These are phyloP conservation scores for Petrosia ficiformis DNA, from an alignment of 37 sponge, comb jelly and placozoan species.

Conservation along the genomic window DNA sequence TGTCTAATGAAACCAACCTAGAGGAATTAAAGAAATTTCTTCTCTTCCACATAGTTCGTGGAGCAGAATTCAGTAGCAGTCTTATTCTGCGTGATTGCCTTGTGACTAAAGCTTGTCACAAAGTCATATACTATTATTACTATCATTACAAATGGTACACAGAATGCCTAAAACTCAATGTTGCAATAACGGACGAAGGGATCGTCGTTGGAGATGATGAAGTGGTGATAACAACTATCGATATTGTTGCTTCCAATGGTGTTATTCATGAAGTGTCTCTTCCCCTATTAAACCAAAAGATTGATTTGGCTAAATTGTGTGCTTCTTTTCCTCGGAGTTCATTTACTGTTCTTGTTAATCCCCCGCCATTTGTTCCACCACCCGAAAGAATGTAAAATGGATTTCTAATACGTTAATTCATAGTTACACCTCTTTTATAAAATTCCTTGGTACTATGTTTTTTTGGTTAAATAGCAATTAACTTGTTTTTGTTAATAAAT, in stretches of 20 bases:
- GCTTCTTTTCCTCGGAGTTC: background rate
- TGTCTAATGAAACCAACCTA: background rate
- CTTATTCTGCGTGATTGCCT: conserved; percentile 5
- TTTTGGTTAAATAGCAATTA: too few species aligned
- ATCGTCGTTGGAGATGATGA: conserved; percentile 1
- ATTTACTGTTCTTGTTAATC: background rate
- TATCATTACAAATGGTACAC: background rate
- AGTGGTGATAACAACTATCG: background rate
- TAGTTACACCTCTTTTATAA: too few species aligned
- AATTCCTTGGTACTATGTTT: too few species aligned
- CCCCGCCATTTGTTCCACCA: background rate
- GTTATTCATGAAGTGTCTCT: conserved; percentile 36
- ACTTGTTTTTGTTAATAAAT: too few species aligned
- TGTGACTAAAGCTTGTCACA: conserved; percentile 8
- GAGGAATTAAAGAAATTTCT: conserved; percentile 28
- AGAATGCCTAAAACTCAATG: background rate
- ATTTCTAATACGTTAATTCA: too few species aligned
- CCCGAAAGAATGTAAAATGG: too few species aligned
- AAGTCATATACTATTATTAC: background rate
- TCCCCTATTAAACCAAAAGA: conserved; percentile 13
- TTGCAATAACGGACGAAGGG: background rate
- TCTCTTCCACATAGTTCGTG: conserved; percentile 26
- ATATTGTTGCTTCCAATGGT: conserved; percentile 52
- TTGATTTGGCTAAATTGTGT: conserved; percentile 25
- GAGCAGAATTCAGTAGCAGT: conserved; percentile 28